phyloP scores from a whole-genome alignment of 2,797 vertebrate genomes.

The Micrastur ruficollis region DNA sequence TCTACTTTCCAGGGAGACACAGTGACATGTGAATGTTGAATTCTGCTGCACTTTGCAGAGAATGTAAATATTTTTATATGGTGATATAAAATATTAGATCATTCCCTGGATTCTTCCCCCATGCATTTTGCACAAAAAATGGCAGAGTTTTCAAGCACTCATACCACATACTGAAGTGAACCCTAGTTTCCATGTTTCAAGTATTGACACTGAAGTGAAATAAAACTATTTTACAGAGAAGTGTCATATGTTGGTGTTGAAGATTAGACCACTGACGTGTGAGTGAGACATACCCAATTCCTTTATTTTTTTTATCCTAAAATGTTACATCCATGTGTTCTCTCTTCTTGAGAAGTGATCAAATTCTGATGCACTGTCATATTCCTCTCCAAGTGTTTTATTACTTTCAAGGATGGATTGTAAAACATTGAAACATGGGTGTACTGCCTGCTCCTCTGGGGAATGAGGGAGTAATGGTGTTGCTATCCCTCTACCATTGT shows the following conservation, averaged over 20 bases:
- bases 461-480: background rate
- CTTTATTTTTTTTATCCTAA: background rate
- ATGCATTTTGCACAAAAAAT: background rate
- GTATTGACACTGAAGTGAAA: background rate
- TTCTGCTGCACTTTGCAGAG: background rate
- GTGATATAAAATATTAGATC: background rate
- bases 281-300: background rate
- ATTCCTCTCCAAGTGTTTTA: background rate
- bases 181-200: background rate
- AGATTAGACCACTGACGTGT: background rate
- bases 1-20: background rate
- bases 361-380: background rate
- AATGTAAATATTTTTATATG: constrained; percentile 5
- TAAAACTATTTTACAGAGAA: background rate
- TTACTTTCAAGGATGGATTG: background rate
- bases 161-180: background rate
- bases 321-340: background rate
- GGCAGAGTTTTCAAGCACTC: background rate
- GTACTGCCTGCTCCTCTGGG: background rate
- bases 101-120: background rate
- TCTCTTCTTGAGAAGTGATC: background rate
- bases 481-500: background rate
- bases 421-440: background rate
- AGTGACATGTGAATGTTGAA: background rate
- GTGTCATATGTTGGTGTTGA: background rate